phyloP scores from a whole-genome alignment of 2,888 invertebrate species.

The Acanthosoma haemorrhoidale region DNA sequence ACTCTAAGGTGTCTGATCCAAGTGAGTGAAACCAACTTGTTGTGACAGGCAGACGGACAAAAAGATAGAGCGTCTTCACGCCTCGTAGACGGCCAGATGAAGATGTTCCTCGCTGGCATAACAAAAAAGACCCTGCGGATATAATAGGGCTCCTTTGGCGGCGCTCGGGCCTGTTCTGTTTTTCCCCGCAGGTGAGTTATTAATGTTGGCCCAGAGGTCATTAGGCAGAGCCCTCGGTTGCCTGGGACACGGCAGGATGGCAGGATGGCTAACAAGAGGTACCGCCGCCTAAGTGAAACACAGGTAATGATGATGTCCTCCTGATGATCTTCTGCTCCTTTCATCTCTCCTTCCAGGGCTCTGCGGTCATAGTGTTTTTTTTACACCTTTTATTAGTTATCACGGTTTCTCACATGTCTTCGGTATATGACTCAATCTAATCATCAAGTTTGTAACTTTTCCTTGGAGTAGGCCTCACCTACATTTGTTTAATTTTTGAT shows the following conservation, averaged over 20 bases:
- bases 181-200: conserved; percentile 1
- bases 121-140: not conserved
- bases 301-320: not conserved
- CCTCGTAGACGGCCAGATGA: no score
- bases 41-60: no score
- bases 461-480: no score
- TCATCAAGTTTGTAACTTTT: no score
- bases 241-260: not conserved
- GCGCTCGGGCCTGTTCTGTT: conserved; percentile 3
- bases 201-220: not conserved
- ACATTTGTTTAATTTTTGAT: no score
- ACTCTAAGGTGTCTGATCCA: no score
- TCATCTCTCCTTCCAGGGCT: not conserved
- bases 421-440: no score
- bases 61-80: no score
- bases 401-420: not conserved
- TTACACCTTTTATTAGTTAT: conserved; percentile 1
- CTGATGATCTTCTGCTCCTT: conserved; percentile 5
- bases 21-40: no score
- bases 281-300: not conserved
- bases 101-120: not conserved
- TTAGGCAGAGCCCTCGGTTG: no score
- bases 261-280: conserved; percentile 3
- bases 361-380: not conserved
- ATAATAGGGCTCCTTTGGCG: conserved; percentile 12